These are phyloP conservation scores for Enteromius paludinosus DNA, from an alignment of 2,797 vertebrate species.

Conservation along the genomic window DNA sequence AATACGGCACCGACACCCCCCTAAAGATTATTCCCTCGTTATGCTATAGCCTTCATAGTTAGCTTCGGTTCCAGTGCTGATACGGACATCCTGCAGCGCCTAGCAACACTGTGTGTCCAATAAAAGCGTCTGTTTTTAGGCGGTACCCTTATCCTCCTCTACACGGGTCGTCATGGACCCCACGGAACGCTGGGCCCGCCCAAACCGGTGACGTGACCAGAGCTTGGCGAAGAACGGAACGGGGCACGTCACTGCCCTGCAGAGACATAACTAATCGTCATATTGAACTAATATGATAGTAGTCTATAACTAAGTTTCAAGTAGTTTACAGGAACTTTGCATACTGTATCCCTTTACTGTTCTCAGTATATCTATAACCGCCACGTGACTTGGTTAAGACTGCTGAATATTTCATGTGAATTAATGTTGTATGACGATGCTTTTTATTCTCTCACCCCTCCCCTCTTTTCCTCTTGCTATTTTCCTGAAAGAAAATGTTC, in stretches of 20 bases:
- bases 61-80: constrained; percentile 1
- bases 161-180: constrained; percentile 64
- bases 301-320: not conserved
- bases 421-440: constrained; percentile 54
- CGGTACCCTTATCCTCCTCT: constrained; percentile 65
- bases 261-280: constrained; percentile 1
- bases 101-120: constrained; percentile 79
- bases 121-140: constrained; percentile 70
- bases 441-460: constrained; percentile 11
- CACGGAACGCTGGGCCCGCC: constrained; percentile 61
- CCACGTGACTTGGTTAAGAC: constrained; percentile 22
- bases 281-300: not conserved
- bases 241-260: constrained; percentile 6
- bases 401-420: constrained; percentile 47
- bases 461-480: not conserved
- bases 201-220: constrained; percentile 62
- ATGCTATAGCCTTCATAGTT: constrained; percentile 16
- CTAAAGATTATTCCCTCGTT: constrained; percentile 34
- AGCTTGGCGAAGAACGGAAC: constrained; percentile 53
- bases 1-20: constrained; percentile 47
- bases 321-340: not conserved
- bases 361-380: not conserved
- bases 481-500: constrained; percentile 5
- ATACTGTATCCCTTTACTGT: not conserved
- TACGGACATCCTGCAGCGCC: constrained; percentile 70